These are phyloP conservation scores for Charanyca ferruginea DNA, from an alignment of 2,888 invertebrate species.

Conservation along the genomic window DNA sequence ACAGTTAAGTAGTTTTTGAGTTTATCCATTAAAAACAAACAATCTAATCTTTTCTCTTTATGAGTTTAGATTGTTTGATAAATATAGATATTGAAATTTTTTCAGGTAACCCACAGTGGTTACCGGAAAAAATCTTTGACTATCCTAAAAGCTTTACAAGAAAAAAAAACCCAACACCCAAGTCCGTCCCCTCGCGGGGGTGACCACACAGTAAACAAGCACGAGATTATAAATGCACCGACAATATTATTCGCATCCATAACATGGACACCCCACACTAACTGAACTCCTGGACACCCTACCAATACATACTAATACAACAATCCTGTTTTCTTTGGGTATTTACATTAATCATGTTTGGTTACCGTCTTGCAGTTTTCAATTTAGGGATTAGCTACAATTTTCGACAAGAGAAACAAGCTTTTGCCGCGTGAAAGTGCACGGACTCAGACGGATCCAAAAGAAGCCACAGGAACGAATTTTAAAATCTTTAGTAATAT, in stretches of 20 bases:
- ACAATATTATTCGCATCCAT: slow-evolving; percentile 54
- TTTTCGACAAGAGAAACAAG: neutral
- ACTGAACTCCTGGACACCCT: slow-evolving; percentile 10
- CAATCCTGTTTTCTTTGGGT: slow-evolving; percentile 69
- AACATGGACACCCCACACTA: slow-evolving; percentile 35
- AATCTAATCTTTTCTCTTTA: no score
- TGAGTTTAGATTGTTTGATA: no score
- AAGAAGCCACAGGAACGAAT: no score
- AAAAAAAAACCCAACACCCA: neutral
- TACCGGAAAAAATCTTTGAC: neutral
- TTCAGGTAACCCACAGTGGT: no score
- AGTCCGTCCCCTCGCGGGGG: slow-evolving; percentile 39
- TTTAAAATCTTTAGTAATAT: no score
- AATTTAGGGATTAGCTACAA: slow-evolving; percentile 31
- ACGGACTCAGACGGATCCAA: no score
- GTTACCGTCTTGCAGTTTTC: slow-evolving; percentile 33
- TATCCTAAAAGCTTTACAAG: neutral
- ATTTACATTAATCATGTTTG: slow-evolving; percentile 65
- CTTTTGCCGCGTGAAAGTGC: no score
- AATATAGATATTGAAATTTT: no score
- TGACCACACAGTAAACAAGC: slow-evolving; percentile 38
- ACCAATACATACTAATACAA: slow-evolving; percentile 41
- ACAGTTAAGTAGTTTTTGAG: no score
- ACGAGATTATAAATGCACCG: slow-evolving; percentile 66
- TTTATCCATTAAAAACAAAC: no score